Conservation (phyloP, 2,888 invertebrate species). For the Drosophila buzzatii region DNA sequence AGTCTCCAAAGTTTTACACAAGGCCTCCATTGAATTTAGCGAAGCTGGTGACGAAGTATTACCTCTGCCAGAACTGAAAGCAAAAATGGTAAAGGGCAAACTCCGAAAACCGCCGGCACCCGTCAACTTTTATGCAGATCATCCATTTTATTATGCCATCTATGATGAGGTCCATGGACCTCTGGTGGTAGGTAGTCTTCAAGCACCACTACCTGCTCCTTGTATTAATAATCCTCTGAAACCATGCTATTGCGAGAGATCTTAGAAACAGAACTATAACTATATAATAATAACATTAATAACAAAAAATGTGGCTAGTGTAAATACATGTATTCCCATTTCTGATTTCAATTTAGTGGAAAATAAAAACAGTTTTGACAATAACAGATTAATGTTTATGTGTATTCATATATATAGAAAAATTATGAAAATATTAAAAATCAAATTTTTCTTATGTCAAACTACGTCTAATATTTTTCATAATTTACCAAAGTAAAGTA, state of each 20-base stretch:
- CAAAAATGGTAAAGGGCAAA: neutral
- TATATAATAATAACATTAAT: neutral
- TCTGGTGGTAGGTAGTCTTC: conserved; percentile 31
- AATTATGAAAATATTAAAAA: too few species aligned
- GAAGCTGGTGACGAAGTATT: conserved; percentile 93
- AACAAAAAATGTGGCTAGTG: neutral
- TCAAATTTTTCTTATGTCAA: too few species aligned
- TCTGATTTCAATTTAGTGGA: neutral
- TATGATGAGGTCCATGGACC: conserved; percentile 32
- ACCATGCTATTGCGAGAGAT: conserved; percentile 19
- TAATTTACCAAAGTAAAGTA: neutral
- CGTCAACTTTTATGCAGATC: conserved; percentile 41
- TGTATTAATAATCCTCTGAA: conserved; percentile 12
- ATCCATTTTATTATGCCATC: conserved; percentile 48
- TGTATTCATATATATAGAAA: too few species aligned
- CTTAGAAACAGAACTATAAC: neutral
- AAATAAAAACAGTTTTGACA: neutral
- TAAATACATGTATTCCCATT: neutral
- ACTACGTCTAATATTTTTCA: neutral
- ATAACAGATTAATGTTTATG: too few species aligned
- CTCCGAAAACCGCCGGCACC: neutral
- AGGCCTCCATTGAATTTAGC: conserved; percentile 5
- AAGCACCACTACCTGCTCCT: conserved; percentile 12
- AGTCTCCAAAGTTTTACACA: conserved; percentile 87
- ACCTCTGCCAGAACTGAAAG: conserved; percentile 87